Conservation (phyloP, 2,888 invertebrate species). For the Mythimna vitellina region DNA sequence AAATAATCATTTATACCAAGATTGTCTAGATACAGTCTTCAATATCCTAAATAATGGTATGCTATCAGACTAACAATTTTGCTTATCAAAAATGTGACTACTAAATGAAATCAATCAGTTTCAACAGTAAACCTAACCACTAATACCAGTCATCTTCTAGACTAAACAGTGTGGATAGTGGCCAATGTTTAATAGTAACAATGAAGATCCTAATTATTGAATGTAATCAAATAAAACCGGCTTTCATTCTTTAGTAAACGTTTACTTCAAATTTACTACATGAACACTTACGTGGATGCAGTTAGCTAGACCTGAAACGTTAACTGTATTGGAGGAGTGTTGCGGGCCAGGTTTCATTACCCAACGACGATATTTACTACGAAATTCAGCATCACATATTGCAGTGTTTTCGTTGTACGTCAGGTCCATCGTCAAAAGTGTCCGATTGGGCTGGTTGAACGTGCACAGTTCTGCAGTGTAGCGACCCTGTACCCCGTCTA, state of each 20-base stretch:
- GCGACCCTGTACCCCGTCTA: conserved; percentile 71
- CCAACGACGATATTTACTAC: background rate
- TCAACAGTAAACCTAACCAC: background rate
- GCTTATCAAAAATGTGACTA: too few species aligned
- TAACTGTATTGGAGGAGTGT: conserved; percentile 51
- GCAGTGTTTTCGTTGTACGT: conserved; percentile 43
- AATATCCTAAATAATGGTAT: too few species aligned
- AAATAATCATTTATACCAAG: too few species aligned
- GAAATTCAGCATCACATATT: conserved; percentile 6
- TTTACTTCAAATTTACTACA: background rate
- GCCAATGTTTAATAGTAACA: background rate
- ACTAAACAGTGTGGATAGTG: background rate
- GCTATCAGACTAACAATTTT: background rate
- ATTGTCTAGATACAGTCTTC: too few species aligned
- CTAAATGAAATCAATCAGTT: background rate
- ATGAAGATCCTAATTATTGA: background rate
- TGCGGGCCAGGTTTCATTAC: conserved; percentile 7
- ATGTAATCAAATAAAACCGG: background rate
- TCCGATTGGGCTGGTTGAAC: conserved; percentile 48
- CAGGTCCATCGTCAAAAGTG: conserved; percentile 68
- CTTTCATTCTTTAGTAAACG: background rate
- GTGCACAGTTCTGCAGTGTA: conserved; percentile 76
- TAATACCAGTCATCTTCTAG: background rate
- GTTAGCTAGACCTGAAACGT: conserved; percentile 55
- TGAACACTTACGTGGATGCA: conserved; percentile 74